Evolutionary conservation across 2,113 vertebrate species (phyloP).

Genomic region (Rhinoderma darwinii): DNA sequence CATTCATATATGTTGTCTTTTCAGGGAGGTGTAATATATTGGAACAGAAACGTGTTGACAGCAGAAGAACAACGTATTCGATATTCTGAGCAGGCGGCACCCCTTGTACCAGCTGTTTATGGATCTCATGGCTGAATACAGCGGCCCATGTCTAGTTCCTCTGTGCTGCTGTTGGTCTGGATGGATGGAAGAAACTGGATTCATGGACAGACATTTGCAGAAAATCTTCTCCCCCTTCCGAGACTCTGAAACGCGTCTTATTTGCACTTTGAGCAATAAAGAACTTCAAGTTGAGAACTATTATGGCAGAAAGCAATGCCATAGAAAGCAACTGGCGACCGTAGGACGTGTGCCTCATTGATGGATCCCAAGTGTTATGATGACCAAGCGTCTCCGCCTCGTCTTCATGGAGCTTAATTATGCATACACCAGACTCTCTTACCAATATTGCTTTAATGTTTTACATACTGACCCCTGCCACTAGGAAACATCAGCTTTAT

Average conservation of each 20-base stretch:
- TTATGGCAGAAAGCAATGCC: not conserved
- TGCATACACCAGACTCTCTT: not conserved
- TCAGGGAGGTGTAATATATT: conserved; percentile 47
- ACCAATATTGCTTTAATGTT: not conserved
- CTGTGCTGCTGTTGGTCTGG: too few species aligned
- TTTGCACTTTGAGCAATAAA: conserved; percentile 54
- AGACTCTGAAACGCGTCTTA: not conserved
- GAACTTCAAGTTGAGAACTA: not conserved
- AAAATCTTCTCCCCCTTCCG: not conserved
- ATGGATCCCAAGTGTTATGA: not conserved
- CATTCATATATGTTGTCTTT: not conserved
- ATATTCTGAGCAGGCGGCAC: not conserved
- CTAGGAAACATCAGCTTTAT: not conserved
- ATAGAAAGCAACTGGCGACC: not conserved
- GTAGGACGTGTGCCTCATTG: not conserved
- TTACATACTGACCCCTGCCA: not conserved
- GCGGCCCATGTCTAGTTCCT: too few species aligned
- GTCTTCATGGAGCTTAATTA: not conserved
- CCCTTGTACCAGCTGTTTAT: not conserved
- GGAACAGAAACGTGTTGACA: not conserved
- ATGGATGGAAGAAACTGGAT: conserved; percentile 7
- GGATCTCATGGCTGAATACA: not conserved
- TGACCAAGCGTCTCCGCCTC: not conserved
- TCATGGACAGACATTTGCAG: not conserved
- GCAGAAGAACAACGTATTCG: not conserved